A percentile compares a stretch with the other conserved stretches of the same genome.
Evolutionary conservation across 2,113 vertebrate species (phyloP).

Genomic region (Strix aluco): DNA sequence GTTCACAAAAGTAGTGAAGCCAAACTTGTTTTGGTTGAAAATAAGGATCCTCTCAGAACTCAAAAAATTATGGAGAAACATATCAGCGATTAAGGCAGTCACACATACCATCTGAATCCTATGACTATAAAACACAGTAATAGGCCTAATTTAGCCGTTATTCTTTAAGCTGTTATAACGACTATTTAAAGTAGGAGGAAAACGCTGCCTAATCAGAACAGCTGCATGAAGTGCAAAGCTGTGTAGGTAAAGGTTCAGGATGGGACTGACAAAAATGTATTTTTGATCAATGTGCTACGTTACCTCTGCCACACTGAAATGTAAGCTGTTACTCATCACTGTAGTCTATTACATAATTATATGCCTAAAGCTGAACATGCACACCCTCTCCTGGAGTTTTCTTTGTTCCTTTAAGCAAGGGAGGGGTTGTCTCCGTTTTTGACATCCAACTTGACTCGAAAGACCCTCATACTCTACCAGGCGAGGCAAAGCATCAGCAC

Average conservation of each 20-base stretch:
- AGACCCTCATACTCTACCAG: not conserved
- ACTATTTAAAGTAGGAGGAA: not conserved
- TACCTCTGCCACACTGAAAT: not conserved
- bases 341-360: not conserved
- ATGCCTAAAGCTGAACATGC: not conserved
- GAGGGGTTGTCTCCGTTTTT: not conserved
- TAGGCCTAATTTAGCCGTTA: not conserved
- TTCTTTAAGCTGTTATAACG: not conserved
- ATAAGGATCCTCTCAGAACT: not conserved
- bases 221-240: not conserved
- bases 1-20: constrained; percentile 15
- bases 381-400: not conserved
- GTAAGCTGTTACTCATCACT: not conserved
- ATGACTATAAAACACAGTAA: not conserved
- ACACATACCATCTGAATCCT: not conserved
- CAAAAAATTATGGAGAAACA: not conserved
- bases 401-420: not conserved
- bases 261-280: not conserved
- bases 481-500: not conserved
- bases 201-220: not conserved
- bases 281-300: not conserved
- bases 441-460: constrained; percentile 13
- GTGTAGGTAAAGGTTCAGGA: not conserved
- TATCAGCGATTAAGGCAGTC: not conserved
- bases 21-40: constrained; percentile 13